Evolutionary conservation across 2,888 invertebrate genomes (phyloP).

Genomic region (Adineta ricciae): DNA sequence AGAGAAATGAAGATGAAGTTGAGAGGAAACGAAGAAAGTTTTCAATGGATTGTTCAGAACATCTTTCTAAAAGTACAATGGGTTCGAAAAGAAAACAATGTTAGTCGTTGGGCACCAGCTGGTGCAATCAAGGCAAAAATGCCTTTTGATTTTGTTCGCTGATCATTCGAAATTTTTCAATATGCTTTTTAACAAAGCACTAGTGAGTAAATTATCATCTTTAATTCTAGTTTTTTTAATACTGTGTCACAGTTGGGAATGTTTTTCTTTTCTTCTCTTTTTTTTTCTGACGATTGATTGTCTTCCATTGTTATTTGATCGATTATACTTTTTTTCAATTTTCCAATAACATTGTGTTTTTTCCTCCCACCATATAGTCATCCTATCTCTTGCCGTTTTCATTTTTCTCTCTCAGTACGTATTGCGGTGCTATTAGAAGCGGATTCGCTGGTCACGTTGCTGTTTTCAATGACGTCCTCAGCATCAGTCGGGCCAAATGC

Average conservation of each 20-base stretch:
- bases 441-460: slow-evolving; percentile 3
- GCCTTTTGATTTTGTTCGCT: neutral
- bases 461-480: neutral
- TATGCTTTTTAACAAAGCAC: neutral
- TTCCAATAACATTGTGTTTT: neutral
- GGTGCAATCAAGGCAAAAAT: too few species aligned
- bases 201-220: neutral
- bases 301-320: neutral
- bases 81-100: too few species aligned
- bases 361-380: neutral
- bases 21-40: neutral
- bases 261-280: neutral
- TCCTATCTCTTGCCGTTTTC: neutral
- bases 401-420: neutral
- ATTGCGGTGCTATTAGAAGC: neutral
- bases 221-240: neutral
- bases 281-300: neutral
- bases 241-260: neutral
- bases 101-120: too few species aligned
- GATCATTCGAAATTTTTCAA: neutral
- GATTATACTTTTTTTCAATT: neutral
- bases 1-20: neutral
- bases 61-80: too few species aligned
- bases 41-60: too few species aligned
- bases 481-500: neutral